Evolutionary conservation across 2,888 invertebrate genomes (phyloP), one percentile per base, ranked within the genome.

Genomic region (Drosophila silvestris): DNA sequence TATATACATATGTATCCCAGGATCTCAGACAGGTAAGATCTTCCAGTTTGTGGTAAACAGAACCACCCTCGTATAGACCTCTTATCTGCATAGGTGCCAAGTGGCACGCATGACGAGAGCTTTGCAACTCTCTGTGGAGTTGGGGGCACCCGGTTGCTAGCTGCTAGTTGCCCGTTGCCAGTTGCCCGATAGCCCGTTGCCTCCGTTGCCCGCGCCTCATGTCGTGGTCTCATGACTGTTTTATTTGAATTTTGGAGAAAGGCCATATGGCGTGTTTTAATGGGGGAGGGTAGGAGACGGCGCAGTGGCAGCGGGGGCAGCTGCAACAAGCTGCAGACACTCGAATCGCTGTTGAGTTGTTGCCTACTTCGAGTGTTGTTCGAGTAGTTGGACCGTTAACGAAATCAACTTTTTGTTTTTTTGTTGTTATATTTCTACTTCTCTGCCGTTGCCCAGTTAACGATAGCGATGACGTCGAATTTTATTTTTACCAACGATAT

Each of bases 161-260:
- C 9, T 64, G 51, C 60, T 9, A 35, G 71, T 54, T 60, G 74
- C 22, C 1, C 22, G 52, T 44, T 64, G 51, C 60, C 12, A 3
- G 44, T 9, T 19, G 39, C 51, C 22, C 22, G 33, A 12, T 50
- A 51, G 51, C 60, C 32, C 50, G 73, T 41, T 61, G 51, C 60
- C n/a, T n/a, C 32, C 50, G 73, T 41, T 61, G 64, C 19, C 26
- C 70, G 70, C 22, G 62, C 47, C 71, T 57, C 67, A 80, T 70
- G 74, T 70, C 68, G 67, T 70, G 76, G 76, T 73, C 77, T 76
- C 85, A 74, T 90, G 85, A 88, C 90, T 85, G 68, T 85, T 85
- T 85, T 90, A 85, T 85, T 90, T 90, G 90, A 78, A 85, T 78
- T 78, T 85, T 89, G 90, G 85, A 88, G 89, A 90, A 87, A 90